Base-by-base conservation (phyloP, 2,113 vertebrate species). In the human (Homo sapiens) region DNA sequence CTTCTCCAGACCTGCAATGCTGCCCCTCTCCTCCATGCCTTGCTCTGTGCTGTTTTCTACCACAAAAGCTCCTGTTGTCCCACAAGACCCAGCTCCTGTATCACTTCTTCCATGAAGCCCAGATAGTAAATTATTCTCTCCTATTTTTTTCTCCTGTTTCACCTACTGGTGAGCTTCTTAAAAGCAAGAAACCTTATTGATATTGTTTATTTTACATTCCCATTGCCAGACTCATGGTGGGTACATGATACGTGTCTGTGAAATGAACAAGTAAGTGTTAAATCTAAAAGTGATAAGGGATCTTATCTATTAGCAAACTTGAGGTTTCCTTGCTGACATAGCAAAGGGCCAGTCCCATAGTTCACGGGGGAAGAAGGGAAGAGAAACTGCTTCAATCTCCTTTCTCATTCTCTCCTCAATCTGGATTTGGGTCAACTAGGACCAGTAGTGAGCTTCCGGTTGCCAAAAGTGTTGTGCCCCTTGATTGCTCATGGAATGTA, bases 1-100 rank as follows among this genome's bases (percentile, higher is more conserved):
- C 17, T n/a, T 61, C 4, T 8, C 13, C 68, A 12, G 43, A 14
- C 0, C 0, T 0, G 2, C 38, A n/a, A 3, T 0, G 32, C 48
- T 38, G 40, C 57, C 18, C 30, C 70, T 66, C 61, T 75, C 20
- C 45, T 14, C 45, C 13, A 14, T 0, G 18, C 52, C n/a, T 25
- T 0, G 35, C 6, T 30, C 0, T 1, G 3, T 6, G 32, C 80
- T 72, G 23, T 38, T 93, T 85, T n/a, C 73, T 5, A 55, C 79
- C 32, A 66, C 1, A 13, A 45, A 84, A 30, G 38, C 14, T 80
- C 50, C 45, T 30, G 8, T 11, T 16, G 35, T 66, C 45, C 35
- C 61, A 5, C 4, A 76, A 25, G 8, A 64, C 83, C n/a, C 40
- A 83, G 32, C 48, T 90, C 38, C 30, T 32, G 35, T 1, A 27